phyloP scores from a whole-genome alignment of 2,888 invertebrate genomes.

The Tromatobia lineatoria region DNA sequence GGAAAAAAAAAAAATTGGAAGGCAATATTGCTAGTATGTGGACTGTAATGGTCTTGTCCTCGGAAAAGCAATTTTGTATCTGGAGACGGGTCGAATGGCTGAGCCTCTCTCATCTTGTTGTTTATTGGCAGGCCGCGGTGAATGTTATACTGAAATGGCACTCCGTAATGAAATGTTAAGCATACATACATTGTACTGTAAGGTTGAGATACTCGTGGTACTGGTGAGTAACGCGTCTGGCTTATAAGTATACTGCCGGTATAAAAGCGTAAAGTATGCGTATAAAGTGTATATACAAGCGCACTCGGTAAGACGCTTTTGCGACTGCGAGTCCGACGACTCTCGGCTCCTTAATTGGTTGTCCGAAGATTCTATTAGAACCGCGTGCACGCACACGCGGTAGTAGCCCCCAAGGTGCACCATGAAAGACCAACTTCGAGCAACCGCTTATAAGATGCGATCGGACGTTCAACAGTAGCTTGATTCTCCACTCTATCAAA shows the following conservation, averaged over 20 bases:
- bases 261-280: conserved; percentile 53
- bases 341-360: conserved; percentile 52
- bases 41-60: conserved; percentile 11
- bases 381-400: neutral
- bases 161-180: conserved; percentile 52
- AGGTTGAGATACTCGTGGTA: conserved; percentile 3
- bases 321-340: conserved; percentile 48
- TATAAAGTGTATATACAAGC: conserved; percentile 43
- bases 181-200: conserved; percentile 39
- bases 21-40: neutral
- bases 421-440: conserved; percentile 18
- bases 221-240: conserved; percentile 31
- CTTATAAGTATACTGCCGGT: conserved; percentile 28
- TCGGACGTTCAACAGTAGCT: conserved; percentile 22
- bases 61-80: neutral
- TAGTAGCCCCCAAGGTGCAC: neutral
- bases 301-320: conserved; percentile 40
- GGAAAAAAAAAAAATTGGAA: neutral
- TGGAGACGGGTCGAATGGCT: conserved; percentile 4
- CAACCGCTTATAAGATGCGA: conserved; percentile 9
- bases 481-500: conserved; percentile 26
- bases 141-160: conserved; percentile 40
- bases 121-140: conserved; percentile 12
- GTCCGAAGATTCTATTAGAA: conserved; percentile 46
- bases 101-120: conserved; percentile 38